Conservation (phyloP, 2,888 invertebrate genomes). For the Drosophila melanosoma region DNA sequence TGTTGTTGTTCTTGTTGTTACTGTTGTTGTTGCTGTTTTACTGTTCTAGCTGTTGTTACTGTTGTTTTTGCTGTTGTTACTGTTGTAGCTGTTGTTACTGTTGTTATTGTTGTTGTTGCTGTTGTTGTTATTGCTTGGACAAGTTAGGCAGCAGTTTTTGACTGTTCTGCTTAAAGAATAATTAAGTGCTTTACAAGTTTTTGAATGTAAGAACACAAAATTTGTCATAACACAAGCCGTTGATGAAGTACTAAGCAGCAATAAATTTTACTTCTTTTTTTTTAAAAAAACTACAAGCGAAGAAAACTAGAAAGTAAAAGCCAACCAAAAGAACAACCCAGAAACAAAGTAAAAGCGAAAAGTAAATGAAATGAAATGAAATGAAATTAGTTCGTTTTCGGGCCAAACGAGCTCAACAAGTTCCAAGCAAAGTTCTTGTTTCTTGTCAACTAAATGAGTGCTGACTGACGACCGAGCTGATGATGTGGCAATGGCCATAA, state of each 20-base stretch:
- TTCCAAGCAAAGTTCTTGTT: conserved; percentile 51
- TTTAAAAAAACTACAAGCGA: conserved; percentile 59
- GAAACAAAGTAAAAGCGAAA: conserved; percentile 62
- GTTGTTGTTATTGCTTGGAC: conserved; percentile 21
- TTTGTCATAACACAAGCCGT: conserved; percentile 71
- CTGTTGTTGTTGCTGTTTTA: conserved; percentile 7
- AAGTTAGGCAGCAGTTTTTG: conserved; percentile 58
- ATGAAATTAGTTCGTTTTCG: conserved; percentile 47
- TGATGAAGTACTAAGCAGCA: conserved; percentile 69
- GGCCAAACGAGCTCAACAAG: conserved; percentile 62
- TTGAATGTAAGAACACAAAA: conserved; percentile 60
- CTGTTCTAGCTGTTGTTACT: too few species aligned
- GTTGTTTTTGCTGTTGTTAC: conserved; percentile 18
- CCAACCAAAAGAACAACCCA: conserved; percentile 53
- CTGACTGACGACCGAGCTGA: conserved; percentile 64
- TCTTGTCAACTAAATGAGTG: conserved; percentile 20
- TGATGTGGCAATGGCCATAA: conserved; percentile 73
- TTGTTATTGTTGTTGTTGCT: conserved; percentile 7
- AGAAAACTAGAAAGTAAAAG: conserved; percentile 32
- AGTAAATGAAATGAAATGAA: conserved; percentile 50
- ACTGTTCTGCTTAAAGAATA: conserved; percentile 71
- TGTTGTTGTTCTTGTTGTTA: conserved; percentile 4
- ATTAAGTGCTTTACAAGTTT: conserved; percentile 79
- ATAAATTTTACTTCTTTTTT: conserved; percentile 80
- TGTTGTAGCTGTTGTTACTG: conserved; percentile 28